Base-by-base conservation (phyloP, 2,113 vertebrate genomes). In the Barbus barbus region DNA sequence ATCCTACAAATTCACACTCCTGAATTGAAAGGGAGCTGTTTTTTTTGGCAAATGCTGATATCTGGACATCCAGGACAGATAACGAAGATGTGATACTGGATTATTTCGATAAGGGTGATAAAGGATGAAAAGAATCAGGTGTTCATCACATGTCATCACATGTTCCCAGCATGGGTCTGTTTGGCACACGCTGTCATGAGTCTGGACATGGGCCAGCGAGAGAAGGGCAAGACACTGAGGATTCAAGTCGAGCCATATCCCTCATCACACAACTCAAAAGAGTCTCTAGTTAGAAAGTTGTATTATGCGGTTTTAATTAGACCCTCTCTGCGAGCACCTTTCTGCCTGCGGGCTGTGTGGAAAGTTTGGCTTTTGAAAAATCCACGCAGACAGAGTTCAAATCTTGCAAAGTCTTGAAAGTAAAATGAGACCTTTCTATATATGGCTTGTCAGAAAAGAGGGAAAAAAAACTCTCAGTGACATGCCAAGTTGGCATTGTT, bases 251-350 rank as follows among this genome's bases (percentile, higher is more conserved):
- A 36, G 33, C 2, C 33, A 1, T 18, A 20, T 36, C 18, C 20
- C 20, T 63, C 16, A 26, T 67, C 33, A 78, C n/a, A 38, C 51
- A 56, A 7, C 51, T 38, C 38, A 46, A 60, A 75, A 77, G 18
- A 20, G n/a, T 82, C 33, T 83, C 46, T 31, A 28, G 41, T 61
- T 72, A 41, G 46, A 87, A 76, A 60, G 2, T 44, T 78, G 31
- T 74, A 58, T 46, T 77, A 78, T 82, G 53, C 75, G 2, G 51
- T 28, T 84, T 86, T 88, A 88, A 88, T 88, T 86, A 86, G 73
- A 84, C 75, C 60, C 18, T 44, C 77, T 78, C 71, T 51, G 48
- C 48, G 28, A 60, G 38, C 53, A 65, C 72, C 72, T 73, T 26
- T 60, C 44, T 53, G 81, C 81, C 84, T 24, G 44, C n/a, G n/a